Evolutionary conservation across 2,797 vertebrate species (phyloP).

Genomic region (Taenioides sp.): DNA sequence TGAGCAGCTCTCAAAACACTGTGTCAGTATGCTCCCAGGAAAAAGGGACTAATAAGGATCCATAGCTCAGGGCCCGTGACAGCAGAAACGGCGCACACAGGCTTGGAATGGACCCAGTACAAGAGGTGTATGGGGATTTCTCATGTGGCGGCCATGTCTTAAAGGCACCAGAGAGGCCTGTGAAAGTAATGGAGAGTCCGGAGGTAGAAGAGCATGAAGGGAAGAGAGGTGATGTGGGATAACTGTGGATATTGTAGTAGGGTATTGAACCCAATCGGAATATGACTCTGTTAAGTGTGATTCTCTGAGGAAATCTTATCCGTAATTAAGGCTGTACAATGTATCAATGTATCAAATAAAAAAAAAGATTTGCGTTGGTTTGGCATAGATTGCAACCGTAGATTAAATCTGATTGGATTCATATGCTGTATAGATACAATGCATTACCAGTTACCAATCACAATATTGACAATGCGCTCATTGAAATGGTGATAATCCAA

Average conservation of each 20-base stretch:
- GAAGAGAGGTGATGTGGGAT: neutral
- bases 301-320: too few relatives aligned
- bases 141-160: constrained; percentile 34
- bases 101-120: constrained; percentile 50
- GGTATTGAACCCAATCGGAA: too few relatives aligned
- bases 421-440: neutral
- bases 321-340: too few relatives aligned
- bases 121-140: constrained; percentile 39
- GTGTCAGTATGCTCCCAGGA: constrained; percentile 41
- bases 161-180: constrained; percentile 34
- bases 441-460: too few relatives aligned
- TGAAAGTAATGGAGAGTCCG: constrained; percentile 9
- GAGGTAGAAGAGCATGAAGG: neutral
- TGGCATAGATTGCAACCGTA: too few relatives aligned
- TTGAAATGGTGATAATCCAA: too few relatives aligned
- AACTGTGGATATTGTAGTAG: neutral
- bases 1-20: constrained; percentile 26
- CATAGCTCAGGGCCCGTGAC: constrained; percentile 47
- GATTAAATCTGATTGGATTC: neutral
- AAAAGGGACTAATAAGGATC: constrained; percentile 71
- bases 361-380: too few relatives aligned
- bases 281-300: too few relatives aligned
- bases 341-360: too few relatives aligned
- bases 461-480: neutral
- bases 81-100: constrained; percentile 36